Percentiles rank a stretch among this genome's conserved stretches.
These are phyloP conservation scores for Gambusia holbrooki DNA, from an alignment of 2,113 vertebrate genomes.

Conservation along the genomic window DNA sequence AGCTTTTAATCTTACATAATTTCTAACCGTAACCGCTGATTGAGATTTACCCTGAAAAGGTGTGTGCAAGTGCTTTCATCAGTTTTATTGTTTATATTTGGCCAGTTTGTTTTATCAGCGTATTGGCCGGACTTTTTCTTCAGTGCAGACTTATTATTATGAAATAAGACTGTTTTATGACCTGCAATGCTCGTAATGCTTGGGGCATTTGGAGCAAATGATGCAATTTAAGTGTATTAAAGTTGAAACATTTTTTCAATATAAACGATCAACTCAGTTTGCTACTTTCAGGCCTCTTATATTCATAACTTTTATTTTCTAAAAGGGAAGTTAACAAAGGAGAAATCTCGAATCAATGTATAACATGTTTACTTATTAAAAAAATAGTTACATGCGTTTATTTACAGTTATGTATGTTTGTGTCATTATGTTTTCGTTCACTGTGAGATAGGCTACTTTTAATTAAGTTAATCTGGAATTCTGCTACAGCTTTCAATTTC, in stretches of 20 bases:
- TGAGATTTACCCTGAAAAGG: not conserved
- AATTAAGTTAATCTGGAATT: too few relatives aligned
- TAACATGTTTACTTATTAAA: not conserved
- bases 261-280: not conserved
- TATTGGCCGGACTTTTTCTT: too few relatives aligned
- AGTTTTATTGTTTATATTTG: too few relatives aligned
- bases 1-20: not conserved
- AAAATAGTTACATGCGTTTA: not conserved
- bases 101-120: too few relatives aligned
- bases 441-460: not conserved
- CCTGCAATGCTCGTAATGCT: too few relatives aligned
- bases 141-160: not conserved
- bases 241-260: not conserved
- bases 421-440: not conserved
- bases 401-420: not conserved
- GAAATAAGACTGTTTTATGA: not conserved
- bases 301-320: not conserved
- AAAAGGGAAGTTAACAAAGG: not conserved
- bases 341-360: not conserved
- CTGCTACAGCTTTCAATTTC: not conserved
- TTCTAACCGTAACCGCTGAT: not conserved
- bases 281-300: not conserved
- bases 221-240: not conserved
- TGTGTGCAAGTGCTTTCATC: too few relatives aligned
- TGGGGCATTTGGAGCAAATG: not conserved